Evolutionary conservation across 2,888 invertebrate genomes (phyloP).

Genomic region (Hydraecia micacea): DNA sequence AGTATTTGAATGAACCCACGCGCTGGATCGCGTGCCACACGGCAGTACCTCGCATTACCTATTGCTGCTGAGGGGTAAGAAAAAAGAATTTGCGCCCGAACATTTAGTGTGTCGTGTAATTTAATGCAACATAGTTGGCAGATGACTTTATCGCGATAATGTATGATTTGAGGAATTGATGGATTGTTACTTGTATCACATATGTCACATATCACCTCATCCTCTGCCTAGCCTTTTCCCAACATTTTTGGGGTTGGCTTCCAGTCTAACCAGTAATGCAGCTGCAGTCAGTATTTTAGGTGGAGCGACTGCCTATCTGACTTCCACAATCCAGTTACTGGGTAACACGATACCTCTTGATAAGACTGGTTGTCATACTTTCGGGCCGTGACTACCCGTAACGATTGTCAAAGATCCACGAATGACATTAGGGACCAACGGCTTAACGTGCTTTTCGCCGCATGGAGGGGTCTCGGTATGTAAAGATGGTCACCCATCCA

Average conservation of each 20-base stretch:
- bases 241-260: neutral
- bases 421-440: neutral
- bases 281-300: neutral
- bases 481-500: neutral
- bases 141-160: conserved; percentile 36
- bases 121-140: conserved; percentile 49
- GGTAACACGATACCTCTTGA: neutral
- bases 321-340: neutral
- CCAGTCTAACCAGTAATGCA: neutral
- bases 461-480: neutral
- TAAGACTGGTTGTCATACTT: neutral
- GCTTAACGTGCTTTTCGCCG: neutral
- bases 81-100: conserved; percentile 62
- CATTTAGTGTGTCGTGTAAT: conserved; percentile 57
- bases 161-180: neutral
- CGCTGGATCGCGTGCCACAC: conserved; percentile 82
- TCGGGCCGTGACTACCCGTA: neutral
- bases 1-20: conserved; percentile 86
- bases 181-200: neutral
- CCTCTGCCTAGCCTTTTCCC: neutral
- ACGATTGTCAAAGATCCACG: neutral
- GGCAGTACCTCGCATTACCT: conserved; percentile 77
- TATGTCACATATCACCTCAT: neutral
- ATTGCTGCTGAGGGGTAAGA: conserved; percentile 70
- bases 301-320: neutral